Conservation (phyloP, 2,888 invertebrate species). For the Prenolepis imparis region DNA sequence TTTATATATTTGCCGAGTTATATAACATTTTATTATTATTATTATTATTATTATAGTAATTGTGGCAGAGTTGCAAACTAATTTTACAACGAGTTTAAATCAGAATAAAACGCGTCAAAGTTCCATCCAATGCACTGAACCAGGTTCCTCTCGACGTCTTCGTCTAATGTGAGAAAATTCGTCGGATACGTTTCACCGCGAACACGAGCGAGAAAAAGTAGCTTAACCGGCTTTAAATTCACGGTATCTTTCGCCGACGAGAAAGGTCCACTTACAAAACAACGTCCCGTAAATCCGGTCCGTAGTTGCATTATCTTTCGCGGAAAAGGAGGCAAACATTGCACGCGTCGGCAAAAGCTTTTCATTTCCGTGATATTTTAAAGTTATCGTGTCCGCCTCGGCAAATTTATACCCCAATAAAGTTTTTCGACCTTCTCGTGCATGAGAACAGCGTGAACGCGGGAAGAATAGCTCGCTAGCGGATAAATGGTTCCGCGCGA, state of each 20-base stretch:
- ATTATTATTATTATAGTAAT: background rate
- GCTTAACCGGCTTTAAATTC: conserved; percentile 81
- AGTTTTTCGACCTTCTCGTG: conserved; percentile 77
- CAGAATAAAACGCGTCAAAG: conserved; percentile 48
- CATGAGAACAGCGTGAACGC: conserved; percentile 52
- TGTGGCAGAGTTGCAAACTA: background rate
- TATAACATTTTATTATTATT: background rate
- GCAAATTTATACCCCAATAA: conserved; percentile 84
- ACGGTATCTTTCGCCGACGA: conserved; percentile 79
- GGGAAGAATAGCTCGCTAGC: conserved; percentile 29
- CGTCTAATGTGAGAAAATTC: conserved; percentile 70
- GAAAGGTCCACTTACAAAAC: conserved; percentile 79
- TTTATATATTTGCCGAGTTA: background rate
- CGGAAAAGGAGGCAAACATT: conserved; percentile 84
- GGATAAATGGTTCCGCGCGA: conserved; percentile 64
- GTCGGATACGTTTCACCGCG: conserved; percentile 59
- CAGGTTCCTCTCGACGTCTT: conserved; percentile 39
- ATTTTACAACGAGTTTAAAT: background rate
- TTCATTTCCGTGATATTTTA: conserved; percentile 86
- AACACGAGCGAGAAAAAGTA: conserved; percentile 75
- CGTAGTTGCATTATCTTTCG: conserved; percentile 83
- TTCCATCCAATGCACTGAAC: conserved; percentile 4
- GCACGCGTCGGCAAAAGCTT: conserved; percentile 82
- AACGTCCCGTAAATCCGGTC: conserved; percentile 83
- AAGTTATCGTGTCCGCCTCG: conserved; percentile 83